A percentile compares a stretch with the other conserved stretches of the same genome.
Conservation (phyloP, 2,888 invertebrate genomes). For the Ornithoptera priamus region DNA sequence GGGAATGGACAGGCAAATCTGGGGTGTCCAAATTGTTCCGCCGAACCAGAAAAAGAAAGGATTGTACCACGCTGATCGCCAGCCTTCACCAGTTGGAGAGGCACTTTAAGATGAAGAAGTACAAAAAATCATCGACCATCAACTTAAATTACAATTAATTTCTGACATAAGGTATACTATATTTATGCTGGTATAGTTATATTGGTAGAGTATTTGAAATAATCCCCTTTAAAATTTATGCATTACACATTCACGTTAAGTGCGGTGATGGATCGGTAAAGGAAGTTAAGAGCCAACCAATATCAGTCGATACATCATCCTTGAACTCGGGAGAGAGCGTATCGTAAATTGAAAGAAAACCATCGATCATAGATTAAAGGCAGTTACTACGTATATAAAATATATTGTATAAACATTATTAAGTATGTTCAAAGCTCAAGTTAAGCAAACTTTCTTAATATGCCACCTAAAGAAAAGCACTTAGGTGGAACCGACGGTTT, state of each 20-base stretch:
- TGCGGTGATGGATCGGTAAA: constrained; percentile 18
- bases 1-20: too few species aligned
- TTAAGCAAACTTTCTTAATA: too few species aligned
- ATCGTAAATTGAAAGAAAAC: neutral
- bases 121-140: too few species aligned
- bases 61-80: too few species aligned
- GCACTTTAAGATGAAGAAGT: too few species aligned
- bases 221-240: neutral
- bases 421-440: neutral
- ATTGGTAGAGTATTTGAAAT: neutral
- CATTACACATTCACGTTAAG: neutral
- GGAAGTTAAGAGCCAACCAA: constrained; percentile 19
- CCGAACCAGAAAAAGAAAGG: too few species aligned
- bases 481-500: too few species aligned
- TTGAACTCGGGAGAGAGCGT: constrained; percentile 7
- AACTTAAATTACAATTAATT: too few species aligned
- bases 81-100: too few species aligned
- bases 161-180: neutral
- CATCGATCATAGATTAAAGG: neutral
- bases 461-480: too few species aligned
- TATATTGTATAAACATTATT: neutral
- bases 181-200: neutral
- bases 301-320: constrained; percentile 23
- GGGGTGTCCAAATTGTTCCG: too few species aligned
- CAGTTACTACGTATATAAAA: neutral